Conservation (phyloP, 2,113 vertebrate species). For the Tympanuchus pallidicinctus region DNA sequence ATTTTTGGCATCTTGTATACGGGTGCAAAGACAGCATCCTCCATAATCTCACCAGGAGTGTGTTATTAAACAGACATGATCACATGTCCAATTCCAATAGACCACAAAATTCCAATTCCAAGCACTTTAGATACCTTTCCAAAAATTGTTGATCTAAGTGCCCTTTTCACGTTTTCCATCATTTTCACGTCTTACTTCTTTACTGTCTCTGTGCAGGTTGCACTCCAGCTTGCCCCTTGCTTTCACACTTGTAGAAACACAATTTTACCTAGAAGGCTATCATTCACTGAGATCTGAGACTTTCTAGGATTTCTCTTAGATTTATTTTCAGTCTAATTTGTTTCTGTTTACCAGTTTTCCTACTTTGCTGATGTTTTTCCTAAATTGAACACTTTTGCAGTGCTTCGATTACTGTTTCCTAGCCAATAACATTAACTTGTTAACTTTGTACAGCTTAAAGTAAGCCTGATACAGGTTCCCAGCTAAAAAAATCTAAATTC, state of each 20-base stretch:
- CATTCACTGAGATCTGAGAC: background rate
- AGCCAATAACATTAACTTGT: background rate
- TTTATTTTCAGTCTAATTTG: background rate
- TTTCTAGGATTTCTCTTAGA: background rate
- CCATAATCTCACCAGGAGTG: accelerated
- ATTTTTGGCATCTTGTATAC: background rate
- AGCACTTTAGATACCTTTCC: background rate
- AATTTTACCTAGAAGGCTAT: background rate
- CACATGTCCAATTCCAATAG: background rate
- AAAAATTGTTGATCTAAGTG: background rate
- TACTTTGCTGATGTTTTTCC: background rate
- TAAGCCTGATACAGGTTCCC: background rate
- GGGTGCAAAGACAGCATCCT: background rate
- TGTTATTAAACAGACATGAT: background rate
- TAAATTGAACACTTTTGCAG: background rate
- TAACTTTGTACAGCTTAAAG: background rate
- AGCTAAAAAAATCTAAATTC: background rate
- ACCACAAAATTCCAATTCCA: no score
- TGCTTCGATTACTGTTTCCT: background rate
- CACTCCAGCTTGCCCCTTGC: background rate
- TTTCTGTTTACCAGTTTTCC: background rate
- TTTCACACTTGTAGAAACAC: background rate
- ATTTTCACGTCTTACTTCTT: background rate
- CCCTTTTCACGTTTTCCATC: background rate
- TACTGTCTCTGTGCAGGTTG: background rate